These are phyloP conservation scores for Geotrupes spiniger DNA, from an alignment of 2,888 invertebrate genomes.

Conservation along the genomic window DNA sequence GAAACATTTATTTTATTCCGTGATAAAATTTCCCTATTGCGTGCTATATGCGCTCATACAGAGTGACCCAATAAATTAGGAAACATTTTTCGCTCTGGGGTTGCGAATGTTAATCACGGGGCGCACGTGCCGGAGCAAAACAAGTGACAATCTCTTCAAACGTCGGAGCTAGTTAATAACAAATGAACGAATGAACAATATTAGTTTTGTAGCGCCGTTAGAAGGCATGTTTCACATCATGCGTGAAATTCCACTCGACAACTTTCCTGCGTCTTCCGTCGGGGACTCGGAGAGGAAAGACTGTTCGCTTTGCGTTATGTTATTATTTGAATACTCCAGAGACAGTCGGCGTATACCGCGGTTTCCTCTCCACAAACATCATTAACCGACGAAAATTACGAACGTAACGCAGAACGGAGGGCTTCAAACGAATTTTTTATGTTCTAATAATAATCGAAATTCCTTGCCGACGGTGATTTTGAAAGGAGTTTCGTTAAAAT, in stretches of 20 bases:
- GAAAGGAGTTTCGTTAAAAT: too few species aligned
- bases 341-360: conserved; percentile 11
- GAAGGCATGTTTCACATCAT: conserved; percentile 39
- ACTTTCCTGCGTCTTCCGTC: conserved; percentile 33
- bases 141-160: conserved; percentile 21
- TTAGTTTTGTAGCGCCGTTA: conserved; percentile 38
- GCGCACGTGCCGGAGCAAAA: conserved; percentile 17
- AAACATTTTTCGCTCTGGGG: too few species aligned
- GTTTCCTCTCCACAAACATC: neutral
- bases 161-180: conserved; percentile 36
- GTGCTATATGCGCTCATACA: too few species aligned
- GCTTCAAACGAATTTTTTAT: neutral
- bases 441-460: too few species aligned
- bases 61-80: too few species aligned
- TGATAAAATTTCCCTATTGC: too few species aligned
- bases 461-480: neutral
- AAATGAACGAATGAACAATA: conserved; percentile 37
- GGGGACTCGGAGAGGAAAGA: conserved; percentile 27
- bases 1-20: too few species aligned
- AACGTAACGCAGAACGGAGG: neutral
- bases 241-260: conserved; percentile 43
- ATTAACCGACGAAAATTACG: conserved; percentile 3
- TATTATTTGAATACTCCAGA: conserved; percentile 28
- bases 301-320: conserved; percentile 25
- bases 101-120: neutral